Base-by-base conservation (phyloP, 35 echinoderm and acorn worm genomes). In the Ptychodera flava region DNA sequence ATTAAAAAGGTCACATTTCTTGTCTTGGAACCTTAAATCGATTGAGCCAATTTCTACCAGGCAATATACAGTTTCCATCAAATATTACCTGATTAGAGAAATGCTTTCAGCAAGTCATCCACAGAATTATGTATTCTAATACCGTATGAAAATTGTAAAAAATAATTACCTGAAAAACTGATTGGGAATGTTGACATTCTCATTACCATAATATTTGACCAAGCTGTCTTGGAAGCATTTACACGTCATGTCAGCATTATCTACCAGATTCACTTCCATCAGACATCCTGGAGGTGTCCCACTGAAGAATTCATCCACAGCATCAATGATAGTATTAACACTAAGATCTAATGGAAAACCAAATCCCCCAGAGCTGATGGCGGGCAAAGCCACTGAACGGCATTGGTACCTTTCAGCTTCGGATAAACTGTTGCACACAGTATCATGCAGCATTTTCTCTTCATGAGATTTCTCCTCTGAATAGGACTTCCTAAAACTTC, bases 281-380 rank as follows among this genome's bases (percentile, higher is more conserved):
- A 64, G 22, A 64, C 22, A 22, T 64, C 22, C 22, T 12, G 45
- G 45, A 12, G 45, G 45, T 12, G 6, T 64, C 22, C 6, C 22
- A 6, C 78, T 32, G 81, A 15, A 86, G 37, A 86, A 91, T 0
- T 87, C 78, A 28, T 52, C 29, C 0, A 52, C 76, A 32, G 89
- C 83, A 16, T 82, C 45, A 0, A 86, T 15, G 15, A 91, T 82
- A 33, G 36, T 35, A 28, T 82, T 31, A 31, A 84, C 84, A 81
- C 77, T 79, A 16, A 86, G 79, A 12, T 86, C 31, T 31, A 91
- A 30, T 52, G 89, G 89, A 28, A 86, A 91, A 32, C 89, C 85
- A 82, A 31, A 86, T 22, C 86, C 34, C 1, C 89, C 89, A 28
- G 89, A 31, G 30, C 89, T 91, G 35, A 91, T 91, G 12, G 89